Evolutionary conservation across 2,888 invertebrate genomes (phyloP).

Genomic region (Podabrus alpinus): DNA sequence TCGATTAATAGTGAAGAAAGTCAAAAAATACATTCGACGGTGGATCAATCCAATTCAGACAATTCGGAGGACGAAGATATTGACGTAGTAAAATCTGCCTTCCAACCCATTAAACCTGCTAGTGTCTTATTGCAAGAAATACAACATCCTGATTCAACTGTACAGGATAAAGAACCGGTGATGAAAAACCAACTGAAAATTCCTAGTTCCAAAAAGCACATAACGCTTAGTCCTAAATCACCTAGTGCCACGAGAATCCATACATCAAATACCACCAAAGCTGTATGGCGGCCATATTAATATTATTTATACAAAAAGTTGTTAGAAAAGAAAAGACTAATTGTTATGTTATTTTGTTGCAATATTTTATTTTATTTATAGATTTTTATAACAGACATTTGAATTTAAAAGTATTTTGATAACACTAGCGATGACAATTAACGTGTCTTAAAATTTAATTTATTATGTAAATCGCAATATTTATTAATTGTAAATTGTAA

Average conservation of each 20-base stretch:
- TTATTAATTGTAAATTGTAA: background rate
- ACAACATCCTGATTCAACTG: conserved; percentile 65
- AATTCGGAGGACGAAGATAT: conserved; percentile 72
- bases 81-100: conserved; percentile 77
- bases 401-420: background rate
- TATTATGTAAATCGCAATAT: background rate
- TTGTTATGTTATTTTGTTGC: background rate
- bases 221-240: conserved; percentile 59
- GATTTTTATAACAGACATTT: background rate
- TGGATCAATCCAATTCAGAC: conserved; percentile 62
- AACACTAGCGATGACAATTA: background rate
- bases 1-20: conserved; percentile 47
- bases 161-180: conserved; percentile 56
- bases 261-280: conserved; percentile 61
- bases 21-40: conserved; percentile 65
- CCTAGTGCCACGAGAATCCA: conserved; percentile 39
- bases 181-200: conserved; percentile 64
- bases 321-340: background rate
- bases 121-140: conserved; percentile 60
- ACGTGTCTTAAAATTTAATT: background rate
- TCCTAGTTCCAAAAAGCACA: conserved; percentile 60
- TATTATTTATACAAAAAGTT: background rate
- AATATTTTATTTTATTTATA: background rate
- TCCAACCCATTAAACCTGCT: conserved; percentile 68
- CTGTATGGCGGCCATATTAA: conserved; percentile 77